These are phyloP conservation scores for Eubucco bourcierii DNA, from an alignment of 2,113 vertebrate genomes.

Conservation along the genomic window DNA sequence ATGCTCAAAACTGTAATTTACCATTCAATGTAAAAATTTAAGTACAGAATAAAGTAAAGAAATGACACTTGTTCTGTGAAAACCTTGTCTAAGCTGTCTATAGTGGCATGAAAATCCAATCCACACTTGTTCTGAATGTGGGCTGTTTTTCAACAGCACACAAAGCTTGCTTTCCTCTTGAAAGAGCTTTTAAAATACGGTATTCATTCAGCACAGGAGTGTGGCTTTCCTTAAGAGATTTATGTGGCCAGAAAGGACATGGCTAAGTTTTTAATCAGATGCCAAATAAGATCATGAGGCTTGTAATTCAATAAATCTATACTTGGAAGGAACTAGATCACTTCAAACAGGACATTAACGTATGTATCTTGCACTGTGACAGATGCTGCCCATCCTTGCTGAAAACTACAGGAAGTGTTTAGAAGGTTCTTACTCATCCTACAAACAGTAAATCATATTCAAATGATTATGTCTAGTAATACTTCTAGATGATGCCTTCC, in stretches of 20 bases:
- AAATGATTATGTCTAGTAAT: neutral
- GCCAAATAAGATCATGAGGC: neutral
- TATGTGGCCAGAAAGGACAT: neutral
- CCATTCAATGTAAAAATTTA: neutral
- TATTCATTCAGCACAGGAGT: neutral
- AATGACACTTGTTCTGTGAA: neutral
- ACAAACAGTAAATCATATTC: neutral
- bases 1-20: neutral
- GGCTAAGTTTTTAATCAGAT: neutral
- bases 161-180: neutral
- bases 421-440: neutral
- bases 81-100: neutral
- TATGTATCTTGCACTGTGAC: fast-evolving
- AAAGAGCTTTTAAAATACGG: neutral
- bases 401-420: neutral
- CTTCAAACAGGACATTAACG: neutral
- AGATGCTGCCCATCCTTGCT: neutral
- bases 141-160: neutral
- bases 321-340: neutral
- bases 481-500: neutral
- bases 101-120: neutral
- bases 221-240: neutral
- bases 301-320: neutral
- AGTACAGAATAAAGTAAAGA: neutral
- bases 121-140: neutral